phyloP scores from a whole-genome alignment of 2,888 invertebrate genomes.

The Podabrus alpinus region DNA sequence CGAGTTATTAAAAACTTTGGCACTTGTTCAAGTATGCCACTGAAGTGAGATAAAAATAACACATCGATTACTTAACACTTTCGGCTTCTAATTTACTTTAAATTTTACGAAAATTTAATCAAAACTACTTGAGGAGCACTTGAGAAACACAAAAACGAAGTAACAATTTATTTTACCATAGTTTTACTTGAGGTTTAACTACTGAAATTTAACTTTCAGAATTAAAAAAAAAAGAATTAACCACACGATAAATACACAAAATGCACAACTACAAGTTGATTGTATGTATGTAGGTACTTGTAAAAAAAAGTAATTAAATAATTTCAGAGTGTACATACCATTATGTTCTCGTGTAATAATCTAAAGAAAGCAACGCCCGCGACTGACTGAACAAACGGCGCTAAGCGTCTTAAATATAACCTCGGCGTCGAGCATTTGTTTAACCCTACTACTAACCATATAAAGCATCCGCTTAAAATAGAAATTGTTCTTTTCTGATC shows the following conservation, averaged over 20 bases:
- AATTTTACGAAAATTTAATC: neutral
- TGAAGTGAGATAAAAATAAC: neutral
- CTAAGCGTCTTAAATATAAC: conserved; percentile 48
- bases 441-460: conserved; percentile 45
- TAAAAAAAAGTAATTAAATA: neutral
- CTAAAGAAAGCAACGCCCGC: conserved; percentile 50
- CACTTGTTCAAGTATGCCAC: neutral
- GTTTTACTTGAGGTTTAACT: neutral
- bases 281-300: neutral
- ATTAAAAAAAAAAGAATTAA: neutral
- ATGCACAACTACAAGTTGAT: no score
- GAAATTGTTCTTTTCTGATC: conserved; percentile 36
- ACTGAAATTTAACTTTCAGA: neutral
- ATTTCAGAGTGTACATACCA: conserved; percentile 46
- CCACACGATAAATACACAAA: neutral
- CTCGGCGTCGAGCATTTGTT: conserved; percentile 40
- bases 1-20: neutral
- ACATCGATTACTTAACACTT: neutral
- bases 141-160: neutral
- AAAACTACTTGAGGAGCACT: neutral
- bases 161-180: neutral
- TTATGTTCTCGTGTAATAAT: conserved; percentile 46
- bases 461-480: conserved; percentile 49
- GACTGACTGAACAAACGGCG: conserved; percentile 42
- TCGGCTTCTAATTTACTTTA: neutral